A percentile compares a stretch with the other conserved stretches of the same genome.
These are phyloP conservation scores for Myzus persicae DNA, from an alignment of 1,140 invertebrate species.

Conservation along the genomic window DNA sequence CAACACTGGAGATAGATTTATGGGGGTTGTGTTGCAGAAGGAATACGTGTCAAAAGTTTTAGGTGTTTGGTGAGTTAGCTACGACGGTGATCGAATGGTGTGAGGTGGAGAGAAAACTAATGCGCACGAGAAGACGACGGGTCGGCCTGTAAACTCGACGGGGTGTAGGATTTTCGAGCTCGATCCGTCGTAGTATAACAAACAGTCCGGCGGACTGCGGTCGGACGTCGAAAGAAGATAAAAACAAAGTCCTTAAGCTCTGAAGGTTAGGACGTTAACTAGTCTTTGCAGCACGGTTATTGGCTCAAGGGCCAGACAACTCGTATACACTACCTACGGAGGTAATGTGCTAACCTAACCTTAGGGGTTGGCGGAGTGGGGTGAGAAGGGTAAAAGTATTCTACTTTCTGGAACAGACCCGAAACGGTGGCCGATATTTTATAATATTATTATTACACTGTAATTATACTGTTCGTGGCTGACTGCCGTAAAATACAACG, in stretches of 20 bases:
- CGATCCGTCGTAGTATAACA: neutral
- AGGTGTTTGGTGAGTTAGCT: neutral
- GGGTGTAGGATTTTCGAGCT: neutral
- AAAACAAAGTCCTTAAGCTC: neutral
- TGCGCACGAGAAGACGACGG: neutral
- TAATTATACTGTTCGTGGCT: neutral
- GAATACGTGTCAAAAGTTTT: neutral
- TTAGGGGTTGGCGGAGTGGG: neutral
- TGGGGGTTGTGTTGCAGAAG: neutral
- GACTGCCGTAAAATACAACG: neutral
- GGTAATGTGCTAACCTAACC: neutral
- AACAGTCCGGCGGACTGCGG: neutral
- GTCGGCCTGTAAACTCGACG: neutral
- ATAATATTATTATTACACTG: neutral
- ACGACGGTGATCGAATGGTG: neutral
- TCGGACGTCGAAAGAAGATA: neutral
- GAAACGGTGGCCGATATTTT: no score
- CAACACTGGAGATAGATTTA: neutral
- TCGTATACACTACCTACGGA: neutral
- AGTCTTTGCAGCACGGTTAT: neutral
- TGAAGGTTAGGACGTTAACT: neutral
- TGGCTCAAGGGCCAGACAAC: neutral
- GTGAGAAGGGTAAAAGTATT: neutral
- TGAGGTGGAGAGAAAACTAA: neutral
- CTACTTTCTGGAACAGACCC: no score